phyloP scores from a whole-genome alignment of 2,888 invertebrate genomes.

The Drosophila sordidula region DNA sequence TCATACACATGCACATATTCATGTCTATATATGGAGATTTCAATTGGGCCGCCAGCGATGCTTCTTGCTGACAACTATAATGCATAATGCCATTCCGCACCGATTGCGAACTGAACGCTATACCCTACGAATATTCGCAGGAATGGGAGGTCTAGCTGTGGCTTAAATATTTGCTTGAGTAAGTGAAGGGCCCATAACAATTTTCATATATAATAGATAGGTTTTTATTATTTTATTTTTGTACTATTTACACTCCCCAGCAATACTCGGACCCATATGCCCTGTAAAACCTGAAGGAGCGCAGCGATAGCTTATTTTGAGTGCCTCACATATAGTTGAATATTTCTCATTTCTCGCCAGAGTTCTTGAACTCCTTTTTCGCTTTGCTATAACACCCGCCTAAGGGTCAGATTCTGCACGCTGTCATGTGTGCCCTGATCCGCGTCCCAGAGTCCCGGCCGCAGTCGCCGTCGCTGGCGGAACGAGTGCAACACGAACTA shows the following conservation, averaged over 20 bases:
- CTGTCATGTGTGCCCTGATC: slow-evolving; percentile 73
- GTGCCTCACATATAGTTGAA: slow-evolving; percentile 40
- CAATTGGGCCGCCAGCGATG: slow-evolving; percentile 53
- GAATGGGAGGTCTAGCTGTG: no score
- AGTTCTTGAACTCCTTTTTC: slow-evolving; percentile 17
- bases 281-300: background rate
- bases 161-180: no score
- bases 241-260: no score
- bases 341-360: slow-evolving; percentile 16
- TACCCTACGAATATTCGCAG: background rate
- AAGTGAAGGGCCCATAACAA: no score
- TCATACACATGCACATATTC: slow-evolving; percentile 6
- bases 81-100: slow-evolving; percentile 13
- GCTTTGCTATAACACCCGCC: slow-evolving; percentile 52
- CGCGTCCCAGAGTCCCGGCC: slow-evolving; percentile 12
- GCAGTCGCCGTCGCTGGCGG: slow-evolving; percentile 33
- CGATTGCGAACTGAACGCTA: background rate
- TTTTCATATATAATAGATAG: no score
- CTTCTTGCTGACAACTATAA: slow-evolving; percentile 47
- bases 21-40: slow-evolving; percentile 33
- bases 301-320: slow-evolving; percentile 39
- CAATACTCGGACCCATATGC: slow-evolving; percentile 19
- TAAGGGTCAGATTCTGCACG: slow-evolving; percentile 67
- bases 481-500: slow-evolving; percentile 78
- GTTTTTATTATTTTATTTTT: no score